Conservation (phyloP, 1,140 invertebrate species). For the Aphis gossypii region DNA sequence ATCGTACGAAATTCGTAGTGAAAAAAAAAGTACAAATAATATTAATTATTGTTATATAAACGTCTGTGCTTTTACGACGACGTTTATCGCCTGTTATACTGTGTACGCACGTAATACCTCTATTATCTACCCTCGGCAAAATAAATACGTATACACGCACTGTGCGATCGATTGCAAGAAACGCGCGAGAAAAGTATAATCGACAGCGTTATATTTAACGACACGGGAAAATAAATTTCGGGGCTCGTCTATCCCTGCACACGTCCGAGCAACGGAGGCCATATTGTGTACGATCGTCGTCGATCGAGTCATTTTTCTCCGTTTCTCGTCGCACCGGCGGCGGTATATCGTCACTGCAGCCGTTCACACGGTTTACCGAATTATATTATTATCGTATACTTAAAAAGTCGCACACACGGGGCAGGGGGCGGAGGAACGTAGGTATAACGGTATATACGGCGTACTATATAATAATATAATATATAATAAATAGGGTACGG, state of each 20-base stretch:
- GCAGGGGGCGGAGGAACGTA: too few species aligned
- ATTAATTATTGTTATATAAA: too few species aligned
- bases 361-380: neutral
- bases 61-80: neutral
- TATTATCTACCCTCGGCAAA: neutral
- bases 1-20: neutral
- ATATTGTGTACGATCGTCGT: constrained; percentile 1
- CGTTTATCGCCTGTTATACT: neutral
- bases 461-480: too few species aligned
- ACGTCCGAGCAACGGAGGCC: constrained; percentile 32
- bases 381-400: neutral
- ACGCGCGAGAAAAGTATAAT: neutral
- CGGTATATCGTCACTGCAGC: neutral
- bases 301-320: constrained; percentile 48
- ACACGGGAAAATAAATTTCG: neutral
- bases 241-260: neutral
- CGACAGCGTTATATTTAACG: neutral
- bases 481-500: too few species aligned
- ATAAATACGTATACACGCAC: neutral
- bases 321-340: neutral
- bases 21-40: neutral
- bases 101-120: neutral
- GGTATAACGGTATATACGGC: too few species aligned
- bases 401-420: too few species aligned
- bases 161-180: neutral